Conservation (phyloP, 1,140 invertebrate genomes). For the Calosoma granatense region DNA sequence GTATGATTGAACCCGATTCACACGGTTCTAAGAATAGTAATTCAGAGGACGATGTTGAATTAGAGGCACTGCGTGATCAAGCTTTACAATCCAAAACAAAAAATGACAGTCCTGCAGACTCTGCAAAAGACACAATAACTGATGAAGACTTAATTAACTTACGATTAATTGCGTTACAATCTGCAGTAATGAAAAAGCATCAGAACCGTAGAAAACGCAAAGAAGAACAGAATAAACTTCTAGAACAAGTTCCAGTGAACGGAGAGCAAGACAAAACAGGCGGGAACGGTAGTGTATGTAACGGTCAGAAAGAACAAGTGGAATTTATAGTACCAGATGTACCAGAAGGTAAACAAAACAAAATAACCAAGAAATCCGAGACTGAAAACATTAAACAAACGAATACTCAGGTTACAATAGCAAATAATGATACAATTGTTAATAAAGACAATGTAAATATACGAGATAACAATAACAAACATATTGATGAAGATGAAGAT, state of each 20-base stretch:
- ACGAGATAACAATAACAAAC: conserved; percentile 11
- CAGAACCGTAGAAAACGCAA: conserved; percentile 23
- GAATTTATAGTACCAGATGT: background rate
- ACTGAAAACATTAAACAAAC: background rate
- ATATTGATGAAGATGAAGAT: conserved; percentile 31
- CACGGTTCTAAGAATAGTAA: conserved; percentile 12
- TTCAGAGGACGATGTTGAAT: conserved; percentile 22
- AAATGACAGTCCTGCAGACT: background rate
- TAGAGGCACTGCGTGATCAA: conserved; percentile 21
- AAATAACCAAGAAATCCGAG: conserved; percentile 10
- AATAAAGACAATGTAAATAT: background rate
- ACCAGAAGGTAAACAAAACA: conserved; percentile 13
- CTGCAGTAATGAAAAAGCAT: conserved; percentile 30
- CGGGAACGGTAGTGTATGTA: background rate
- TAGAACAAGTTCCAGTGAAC: conserved; percentile 3
- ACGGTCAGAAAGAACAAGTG: background rate
- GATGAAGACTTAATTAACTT: conserved; percentile 7
- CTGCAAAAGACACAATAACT: background rate
- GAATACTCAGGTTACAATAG: too few species aligned
- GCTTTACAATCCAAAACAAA: conserved; percentile 7
- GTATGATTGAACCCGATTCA: conserved; percentile 15
- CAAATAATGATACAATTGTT: conserved; percentile 15
- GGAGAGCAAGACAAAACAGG: conserved; percentile 21
- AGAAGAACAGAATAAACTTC: conserved; percentile 15
- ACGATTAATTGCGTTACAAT: conserved; percentile 29